Evolutionary conservation across 92 coral and sea anemone genomes (phyloP).

Genomic region (Palythoa grandis): DNA sequence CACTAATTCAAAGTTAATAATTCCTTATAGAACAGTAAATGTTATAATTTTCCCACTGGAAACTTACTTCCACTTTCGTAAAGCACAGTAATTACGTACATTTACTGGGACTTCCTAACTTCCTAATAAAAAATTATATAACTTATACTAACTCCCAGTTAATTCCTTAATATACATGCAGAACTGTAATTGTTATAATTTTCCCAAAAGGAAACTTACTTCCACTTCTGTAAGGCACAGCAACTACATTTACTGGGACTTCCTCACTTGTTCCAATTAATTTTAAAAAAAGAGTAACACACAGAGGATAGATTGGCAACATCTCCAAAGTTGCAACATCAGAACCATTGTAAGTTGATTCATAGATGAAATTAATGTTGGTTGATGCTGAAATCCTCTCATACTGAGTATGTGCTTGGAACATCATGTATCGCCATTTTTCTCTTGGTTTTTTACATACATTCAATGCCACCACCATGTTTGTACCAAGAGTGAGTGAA

Average conservation of each 20-base stretch:
- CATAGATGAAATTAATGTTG: slow-evolving; percentile 46
- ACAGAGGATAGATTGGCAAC: slow-evolving; percentile 34
- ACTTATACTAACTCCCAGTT: too few species aligned
- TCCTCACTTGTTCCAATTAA: slow-evolving; percentile 46
- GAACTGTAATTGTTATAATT: neutral
- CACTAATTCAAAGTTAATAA: too few species aligned
- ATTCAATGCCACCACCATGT: slow-evolving; percentile 26
- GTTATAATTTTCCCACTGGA: too few species aligned
- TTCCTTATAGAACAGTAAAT: too few species aligned
- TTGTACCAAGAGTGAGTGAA: slow-evolving; percentile 11
- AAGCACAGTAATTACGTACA: too few species aligned
- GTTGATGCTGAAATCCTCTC: slow-evolving; percentile 60
- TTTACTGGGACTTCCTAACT: too few species aligned
- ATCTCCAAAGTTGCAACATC: slow-evolving; percentile 69
- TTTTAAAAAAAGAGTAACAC: slow-evolving; percentile 50
- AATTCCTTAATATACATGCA: too few species aligned
- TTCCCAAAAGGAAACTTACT: slow-evolving; percentile 56
- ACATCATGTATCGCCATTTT: slow-evolving; percentile 72
- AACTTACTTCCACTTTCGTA: too few species aligned
- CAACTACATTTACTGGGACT: slow-evolving; percentile 62
- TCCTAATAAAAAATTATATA: too few species aligned
- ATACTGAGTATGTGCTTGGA: slow-evolving; percentile 86
- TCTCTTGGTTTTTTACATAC: slow-evolving; percentile 33
- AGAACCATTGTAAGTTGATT: slow-evolving; percentile 57
- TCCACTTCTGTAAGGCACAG: slow-evolving; percentile 70